A percentile compares a stretch with the other conserved stretches of the same genome.
phyloP scores from a whole-genome alignment of 2,888 invertebrate species.

The Operophtera brumata region DNA sequence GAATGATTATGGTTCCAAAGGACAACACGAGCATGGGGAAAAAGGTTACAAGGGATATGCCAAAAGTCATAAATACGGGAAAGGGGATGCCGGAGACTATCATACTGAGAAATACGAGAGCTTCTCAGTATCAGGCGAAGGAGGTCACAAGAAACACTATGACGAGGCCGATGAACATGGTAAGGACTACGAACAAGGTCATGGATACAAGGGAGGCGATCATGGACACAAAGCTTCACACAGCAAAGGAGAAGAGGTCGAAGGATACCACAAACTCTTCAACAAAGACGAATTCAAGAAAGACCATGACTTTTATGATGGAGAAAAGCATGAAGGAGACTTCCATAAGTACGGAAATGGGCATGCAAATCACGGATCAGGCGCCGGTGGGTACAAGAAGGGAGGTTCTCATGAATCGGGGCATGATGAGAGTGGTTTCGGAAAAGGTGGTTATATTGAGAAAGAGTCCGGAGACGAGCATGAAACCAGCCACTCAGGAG shows the following conservation, averaged over 20 bases:
- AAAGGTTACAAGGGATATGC: constrained; percentile 77
- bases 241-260: constrained; percentile 82
- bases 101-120: constrained; percentile 77
- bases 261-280: constrained; percentile 84
- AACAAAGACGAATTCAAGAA: constrained; percentile 87
- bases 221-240: constrained; percentile 76
- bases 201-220: constrained; percentile 76
- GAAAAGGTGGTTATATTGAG: constrained; percentile 75
- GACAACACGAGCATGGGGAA: constrained; percentile 72
- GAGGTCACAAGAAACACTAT: constrained; percentile 75
- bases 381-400: constrained; percentile 75
- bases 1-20: constrained; percentile 63
- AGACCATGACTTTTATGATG: constrained; percentile 85
- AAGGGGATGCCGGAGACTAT: constrained; percentile 79
- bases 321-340: constrained; percentile 80
- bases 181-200: constrained; percentile 72
- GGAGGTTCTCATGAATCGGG: constrained; percentile 78
- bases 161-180: constrained; percentile 75
- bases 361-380: constrained; percentile 74
- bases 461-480: constrained; percentile 71
- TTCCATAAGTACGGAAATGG: constrained; percentile 80
- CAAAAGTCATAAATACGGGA: constrained; percentile 71
- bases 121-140: constrained; percentile 73
- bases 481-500: constrained; percentile 71
- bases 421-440: constrained; percentile 68